A percentile compares a stretch with the other conserved stretches of the same genome.
These are phyloP conservation scores for Taenaris catops DNA, from an alignment of 2,888 invertebrate species.

Conservation along the genomic window DNA sequence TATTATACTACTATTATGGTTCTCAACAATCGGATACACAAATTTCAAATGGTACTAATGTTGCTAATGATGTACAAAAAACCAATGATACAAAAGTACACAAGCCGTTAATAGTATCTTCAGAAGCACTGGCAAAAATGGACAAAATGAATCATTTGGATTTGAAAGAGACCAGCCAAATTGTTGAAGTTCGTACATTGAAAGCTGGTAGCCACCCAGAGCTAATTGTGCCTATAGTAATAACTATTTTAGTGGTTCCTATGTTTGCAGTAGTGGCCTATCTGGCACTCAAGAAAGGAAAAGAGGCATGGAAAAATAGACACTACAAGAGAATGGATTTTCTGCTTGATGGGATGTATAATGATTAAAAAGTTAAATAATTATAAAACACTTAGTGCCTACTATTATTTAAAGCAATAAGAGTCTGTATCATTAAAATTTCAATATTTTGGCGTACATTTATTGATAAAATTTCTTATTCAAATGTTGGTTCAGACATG, in stretches of 20 bases:
- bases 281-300: conserved; percentile 83
- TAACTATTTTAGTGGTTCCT: conserved; percentile 86
- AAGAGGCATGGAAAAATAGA: conserved; percentile 91
- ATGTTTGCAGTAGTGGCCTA: conserved; percentile 84
- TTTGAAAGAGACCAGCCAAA: conserved; percentile 21
- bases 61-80: conserved; percentile 16
- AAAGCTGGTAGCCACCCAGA: conserved; percentile 70
- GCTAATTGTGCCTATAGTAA: conserved; percentile 87
- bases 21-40: no score
- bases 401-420: no score
- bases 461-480: no score
- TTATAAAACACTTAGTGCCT: no score
- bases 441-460: no score
- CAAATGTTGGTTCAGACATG: no score
- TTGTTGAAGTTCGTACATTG: conserved; percentile 26
- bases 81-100: conserved; percentile 31
- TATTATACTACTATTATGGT: no score
- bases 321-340: conserved; percentile 94
- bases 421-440: no score
- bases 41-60: conserved; percentile 14
- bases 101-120: conserved; percentile 49
- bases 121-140: conserved; percentile 41
- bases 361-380: conserved; percentile 81
- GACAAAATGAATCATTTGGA: conserved; percentile 29
- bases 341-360: conserved; percentile 93